Evolutionary conservation across 2,113 vertebrate genomes (phyloP).

Genomic region (Hiodon tergisus): DNA sequence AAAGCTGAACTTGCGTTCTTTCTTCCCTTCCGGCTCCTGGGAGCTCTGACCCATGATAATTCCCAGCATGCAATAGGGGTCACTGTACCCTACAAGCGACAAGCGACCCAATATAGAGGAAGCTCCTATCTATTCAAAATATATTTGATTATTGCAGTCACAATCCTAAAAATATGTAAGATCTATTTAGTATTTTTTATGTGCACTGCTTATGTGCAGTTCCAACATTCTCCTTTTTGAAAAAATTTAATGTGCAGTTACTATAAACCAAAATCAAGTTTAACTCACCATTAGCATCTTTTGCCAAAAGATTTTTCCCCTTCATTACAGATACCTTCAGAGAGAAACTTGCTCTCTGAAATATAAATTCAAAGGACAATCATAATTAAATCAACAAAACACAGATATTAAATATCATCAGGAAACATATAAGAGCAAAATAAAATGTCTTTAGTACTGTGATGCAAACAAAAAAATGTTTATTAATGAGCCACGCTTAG

Average conservation of each 20-base stretch:
- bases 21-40: constrained; percentile 63
- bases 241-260: too few species aligned
- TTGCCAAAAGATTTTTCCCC: constrained; percentile 80
- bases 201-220: too few species aligned
- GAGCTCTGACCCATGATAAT: constrained; percentile 73
- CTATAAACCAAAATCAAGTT: too few species aligned
- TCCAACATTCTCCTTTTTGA: too few species aligned
- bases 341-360: constrained; percentile 67
- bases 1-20: constrained; percentile 79
- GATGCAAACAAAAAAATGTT: too few species aligned
- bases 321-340: constrained; percentile 78
- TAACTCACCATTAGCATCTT: constrained; percentile 77
- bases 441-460: too few species aligned
- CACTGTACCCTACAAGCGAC: constrained; percentile 75
- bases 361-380: not conserved
- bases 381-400: constrained; percentile 23
- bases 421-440: too few species aligned
- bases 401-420: too few species aligned
- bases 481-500: too few species aligned
- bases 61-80: constrained; percentile 88
- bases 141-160: too few species aligned
- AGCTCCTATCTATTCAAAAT: not conserved
- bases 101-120: not conserved
- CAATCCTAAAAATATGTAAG: not conserved
- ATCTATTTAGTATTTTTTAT: too few species aligned